These are phyloP conservation scores for Trinorchestia longiramus DNA, from an alignment of 1,140 invertebrate genomes.

Conservation along the genomic window DNA sequence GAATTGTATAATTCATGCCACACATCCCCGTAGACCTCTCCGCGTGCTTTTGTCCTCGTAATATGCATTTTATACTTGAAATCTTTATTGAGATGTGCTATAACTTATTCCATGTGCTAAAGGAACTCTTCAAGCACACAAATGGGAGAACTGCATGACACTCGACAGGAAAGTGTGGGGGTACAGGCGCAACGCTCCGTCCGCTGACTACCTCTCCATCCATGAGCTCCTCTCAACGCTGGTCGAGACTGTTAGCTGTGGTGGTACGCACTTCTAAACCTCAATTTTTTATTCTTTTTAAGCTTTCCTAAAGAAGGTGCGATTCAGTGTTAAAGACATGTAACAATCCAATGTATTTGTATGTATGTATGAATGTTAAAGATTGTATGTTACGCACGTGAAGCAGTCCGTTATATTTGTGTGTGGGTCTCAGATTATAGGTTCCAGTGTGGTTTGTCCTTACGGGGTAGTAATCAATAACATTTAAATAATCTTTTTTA, in stretches of 20 bases:
- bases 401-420: background rate
- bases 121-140: constrained; percentile 80
- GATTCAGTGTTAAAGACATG: background rate
- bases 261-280: too few relatives aligned
- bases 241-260: constrained; percentile 85
- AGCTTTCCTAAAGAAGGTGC: too few relatives aligned
- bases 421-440: background rate
- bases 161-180: constrained; percentile 92
- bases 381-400: background rate
- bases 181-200: constrained; percentile 80
- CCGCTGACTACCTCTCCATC: constrained; percentile 81
- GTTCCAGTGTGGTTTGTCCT: background rate
- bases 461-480: background rate
- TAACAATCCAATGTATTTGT: background rate
- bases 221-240: constrained; percentile 81
- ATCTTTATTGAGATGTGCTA: too few relatives aligned
- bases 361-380: background rate
- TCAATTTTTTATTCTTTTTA: too few relatives aligned
- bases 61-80: too few relatives aligned
- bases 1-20: too few relatives aligned
- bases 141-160: constrained; percentile 95
- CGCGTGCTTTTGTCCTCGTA: too few relatives aligned
- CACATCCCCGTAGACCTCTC: too few relatives aligned
- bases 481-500: background rate
- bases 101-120: background rate